A percentile compares a stretch with the other conserved stretches of the same genome.
Evolutionary conservation across 1,140 invertebrate species (phyloP).

Genomic region (Cheumatopsyche charites): DNA sequence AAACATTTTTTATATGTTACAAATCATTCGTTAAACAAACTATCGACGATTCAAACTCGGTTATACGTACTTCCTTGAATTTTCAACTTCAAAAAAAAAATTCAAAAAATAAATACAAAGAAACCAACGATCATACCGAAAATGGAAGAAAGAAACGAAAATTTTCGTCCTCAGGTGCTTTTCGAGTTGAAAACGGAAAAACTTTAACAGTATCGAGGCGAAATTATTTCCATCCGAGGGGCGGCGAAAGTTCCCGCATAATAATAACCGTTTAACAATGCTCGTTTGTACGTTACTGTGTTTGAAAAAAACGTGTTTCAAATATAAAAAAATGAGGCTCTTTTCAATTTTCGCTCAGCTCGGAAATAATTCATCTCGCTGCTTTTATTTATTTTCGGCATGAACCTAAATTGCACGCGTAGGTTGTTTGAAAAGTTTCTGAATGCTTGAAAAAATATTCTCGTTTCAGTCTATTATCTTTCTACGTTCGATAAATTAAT

Average conservation of each 20-base stretch:
- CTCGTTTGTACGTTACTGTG: neutral
- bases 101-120: neutral
- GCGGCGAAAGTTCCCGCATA: constrained; percentile 33
- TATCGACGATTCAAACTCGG: no score
- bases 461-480: no score
- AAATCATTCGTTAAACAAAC: no score
- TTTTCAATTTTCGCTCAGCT: constrained; percentile 5
- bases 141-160: constrained; percentile 36
- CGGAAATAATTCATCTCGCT: neutral
- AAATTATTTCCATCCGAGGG: constrained; percentile 32
- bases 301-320: neutral
- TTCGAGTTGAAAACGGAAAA: constrained; percentile 7
- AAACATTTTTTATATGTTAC: no score
- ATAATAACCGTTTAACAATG: constrained; percentile 24
- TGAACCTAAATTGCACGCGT: no score
- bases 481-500: no score
- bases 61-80: no score
- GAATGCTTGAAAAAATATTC: no score
- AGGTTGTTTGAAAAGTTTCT: no score
- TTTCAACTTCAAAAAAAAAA: no score
- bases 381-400: neutral
- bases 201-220: constrained; percentile 36
- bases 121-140: no score
- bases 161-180: constrained; percentile 9
- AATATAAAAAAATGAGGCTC: neutral